Percentiles rank a stretch among this genome's conserved stretches.
These are phyloP conservation scores for Acanthornis magna DNA, from an alignment of 2,797 vertebrate species.

Conservation along the genomic window DNA sequence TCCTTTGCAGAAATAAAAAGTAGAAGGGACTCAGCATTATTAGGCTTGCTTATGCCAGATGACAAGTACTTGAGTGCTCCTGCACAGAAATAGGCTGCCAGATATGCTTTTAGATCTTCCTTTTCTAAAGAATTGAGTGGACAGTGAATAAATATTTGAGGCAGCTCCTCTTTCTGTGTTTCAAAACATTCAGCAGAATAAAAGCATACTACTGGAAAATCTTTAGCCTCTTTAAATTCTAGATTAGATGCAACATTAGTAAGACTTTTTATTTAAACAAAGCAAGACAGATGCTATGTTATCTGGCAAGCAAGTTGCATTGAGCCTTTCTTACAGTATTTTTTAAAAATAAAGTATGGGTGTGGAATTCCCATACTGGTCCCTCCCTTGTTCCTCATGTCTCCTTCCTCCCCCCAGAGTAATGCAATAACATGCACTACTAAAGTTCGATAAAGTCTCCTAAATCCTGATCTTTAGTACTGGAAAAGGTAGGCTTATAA, in stretches of 20 bases:
- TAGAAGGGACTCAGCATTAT: background rate
- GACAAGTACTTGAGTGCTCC: background rate
- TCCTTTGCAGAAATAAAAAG: constrained; percentile 4
- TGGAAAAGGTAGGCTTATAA: background rate
- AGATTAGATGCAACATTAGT: background rate
- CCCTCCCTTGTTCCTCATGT: background rate
- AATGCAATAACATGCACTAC: background rate
- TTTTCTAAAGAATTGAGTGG: background rate
- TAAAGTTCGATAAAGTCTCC: background rate
- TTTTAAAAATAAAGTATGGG: background rate
- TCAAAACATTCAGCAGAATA: background rate
- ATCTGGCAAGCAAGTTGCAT: background rate
- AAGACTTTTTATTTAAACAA: background rate
- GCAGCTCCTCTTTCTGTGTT: background rate
- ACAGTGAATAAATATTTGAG: constrained; percentile 19
- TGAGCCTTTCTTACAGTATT: background rate
- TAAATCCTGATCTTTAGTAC: background rate
- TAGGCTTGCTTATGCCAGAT: background rate
- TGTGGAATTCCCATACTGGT: background rate
- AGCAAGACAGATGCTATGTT: background rate
- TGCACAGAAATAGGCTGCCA: background rate
- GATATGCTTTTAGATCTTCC: background rate
- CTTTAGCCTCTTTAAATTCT: background rate
- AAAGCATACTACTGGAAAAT: background rate
- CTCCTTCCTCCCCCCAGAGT: background rate